A percentile compares a stretch with the other conserved stretches of the same genome.
Evolutionary conservation across 2,113 vertebrate genomes (phyloP).

Genomic region (western clawed frog (Xenopus tropicalis)): UCB_Xtro_10.0 CM004448.2:105586001-105586500

Average conservation of each 20-base stretch:
- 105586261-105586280: not conserved
- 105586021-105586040: too few species aligned
- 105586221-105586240: not conserved
- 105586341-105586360: not conserved
- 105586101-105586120: too few species aligned
- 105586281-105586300: not conserved
- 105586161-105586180: too few species aligned
- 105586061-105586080: too few species aligned
- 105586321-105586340: not conserved
- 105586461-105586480: not conserved
- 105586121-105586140: too few species aligned
- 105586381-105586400: slow-evolving; percentile 3
- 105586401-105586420: not conserved
- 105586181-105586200: too few species aligned
- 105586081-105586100: too few species aligned
- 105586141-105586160: too few species aligned
- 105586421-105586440: not conserved
- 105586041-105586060: too few species aligned
- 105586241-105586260: not conserved
- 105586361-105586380: slow-evolving; percentile 3
- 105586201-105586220: too few species aligned
- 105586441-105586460: not conserved
- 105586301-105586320: not conserved
- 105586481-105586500: not conserved
- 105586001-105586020: too few species aligned